Conservation (phyloP, 2,797 vertebrate genomes). For the Hylomyscus alleni region DNA sequence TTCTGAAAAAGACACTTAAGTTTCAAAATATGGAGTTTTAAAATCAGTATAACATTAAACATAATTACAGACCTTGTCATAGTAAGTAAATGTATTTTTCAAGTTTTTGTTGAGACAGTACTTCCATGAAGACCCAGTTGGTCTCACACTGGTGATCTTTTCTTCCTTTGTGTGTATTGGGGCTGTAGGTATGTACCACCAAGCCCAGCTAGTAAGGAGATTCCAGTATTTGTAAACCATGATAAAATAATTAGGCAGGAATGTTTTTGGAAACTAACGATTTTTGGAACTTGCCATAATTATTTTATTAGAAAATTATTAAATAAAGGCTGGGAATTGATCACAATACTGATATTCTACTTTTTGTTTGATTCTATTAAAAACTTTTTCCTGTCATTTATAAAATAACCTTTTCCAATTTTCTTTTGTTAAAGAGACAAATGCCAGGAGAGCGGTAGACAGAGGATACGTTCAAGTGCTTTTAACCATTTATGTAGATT, state of each 20-base stretch:
- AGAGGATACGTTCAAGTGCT: conserved; percentile 93
- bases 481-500: conserved; percentile 95
- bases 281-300: conserved; percentile 51
- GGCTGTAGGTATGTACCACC: neutral
- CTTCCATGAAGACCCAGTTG: neutral
- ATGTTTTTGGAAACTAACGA: conserved; percentile 47
- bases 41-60: conserved; percentile 46
- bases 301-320: conserved; percentile 60
- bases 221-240: conserved; percentile 42
- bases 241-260: neutral
- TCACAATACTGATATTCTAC: conserved; percentile 41
- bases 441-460: conserved; percentile 96
- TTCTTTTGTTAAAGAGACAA: conserved; percentile 91
- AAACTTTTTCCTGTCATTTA: conserved; percentile 60
- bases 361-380: conserved; percentile 62
- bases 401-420: conserved; percentile 80
- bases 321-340: conserved; percentile 53
- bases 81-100: conserved; percentile 16
- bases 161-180: neutral
- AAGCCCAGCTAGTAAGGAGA: neutral
- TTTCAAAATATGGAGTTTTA: conserved; percentile 67
- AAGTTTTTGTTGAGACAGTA: neutral
- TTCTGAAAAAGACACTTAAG: neutral
- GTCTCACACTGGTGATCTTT: too few relatives aligned
- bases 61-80: conserved; percentile 16